Percentiles rank a stretch among this genome's conserved stretches.
phyloP scores from a whole-genome alignment of 2,113 vertebrate species.

The Eulemur rufifrons region DNA sequence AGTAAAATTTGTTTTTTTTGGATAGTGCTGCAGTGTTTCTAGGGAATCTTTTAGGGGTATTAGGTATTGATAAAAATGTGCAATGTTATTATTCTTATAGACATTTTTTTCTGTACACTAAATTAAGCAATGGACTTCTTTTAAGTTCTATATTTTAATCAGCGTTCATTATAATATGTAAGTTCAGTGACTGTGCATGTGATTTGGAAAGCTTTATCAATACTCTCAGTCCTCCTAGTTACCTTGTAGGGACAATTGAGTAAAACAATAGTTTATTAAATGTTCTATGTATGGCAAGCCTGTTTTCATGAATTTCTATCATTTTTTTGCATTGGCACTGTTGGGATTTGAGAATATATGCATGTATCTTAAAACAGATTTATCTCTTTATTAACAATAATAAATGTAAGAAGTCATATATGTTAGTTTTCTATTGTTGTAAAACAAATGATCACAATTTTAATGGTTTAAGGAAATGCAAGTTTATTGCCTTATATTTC shows the following conservation, averaged over 20 bases:
- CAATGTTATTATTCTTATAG: not conserved
- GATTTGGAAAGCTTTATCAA: not conserved
- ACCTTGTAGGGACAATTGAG: not conserved
- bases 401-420: not conserved
- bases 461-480: not conserved
- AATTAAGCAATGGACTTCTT: not conserved
- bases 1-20: not conserved
- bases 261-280: not conserved
- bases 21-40: not conserved
- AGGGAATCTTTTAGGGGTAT: not conserved
- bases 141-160: not conserved
- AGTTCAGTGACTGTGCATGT: not conserved
- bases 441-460: not conserved
- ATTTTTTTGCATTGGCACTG: not conserved
- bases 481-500: not conserved
- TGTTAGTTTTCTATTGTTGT: not conserved
- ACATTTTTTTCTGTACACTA: not conserved
- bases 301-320: not conserved
- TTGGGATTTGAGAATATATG: not conserved
- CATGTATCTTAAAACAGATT: not conserved
- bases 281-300: not conserved
- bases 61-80: not conserved
- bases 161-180: not conserved
- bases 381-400: not conserved
- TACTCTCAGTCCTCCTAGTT: not conserved